Base-by-base conservation (phyloP, 2,888 invertebrate species). In the Diarsia dahlii region DNA sequence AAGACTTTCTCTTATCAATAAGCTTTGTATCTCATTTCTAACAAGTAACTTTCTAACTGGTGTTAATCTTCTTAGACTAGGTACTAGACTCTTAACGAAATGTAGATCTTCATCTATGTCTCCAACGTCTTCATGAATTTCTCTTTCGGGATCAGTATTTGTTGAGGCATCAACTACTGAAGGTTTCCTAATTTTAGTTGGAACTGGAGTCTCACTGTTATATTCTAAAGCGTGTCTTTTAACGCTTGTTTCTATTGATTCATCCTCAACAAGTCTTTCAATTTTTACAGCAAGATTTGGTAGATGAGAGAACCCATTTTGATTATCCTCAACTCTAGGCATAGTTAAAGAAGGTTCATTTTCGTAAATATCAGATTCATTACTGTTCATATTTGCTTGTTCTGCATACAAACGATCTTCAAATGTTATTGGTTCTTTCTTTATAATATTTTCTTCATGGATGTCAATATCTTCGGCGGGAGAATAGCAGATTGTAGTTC, bases 21-120 rank as follows among this genome's bases (percentile, higher is more conserved):
- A 75, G 45, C 39, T 89, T 58, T 90, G 90, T 52, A 90, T 89
- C 63, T 90, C 91, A 76, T 90, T 90, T 9, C 90, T 84, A 0
- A 90, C 89, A 56, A 90, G 74, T 18, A 90, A 63, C 48, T 90
- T 90, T 63, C 85, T 87, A 0, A 90, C 71, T 8, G 90, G 91
- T 64, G 79, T 89, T 63, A 90, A 68, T 56, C 81, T 89, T 48
- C 77, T 89, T 63, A 90, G 60, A 67, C 79, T 90, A 1, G 90
- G 90, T 0, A 90, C 89, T 64, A 90, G 76, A 52, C 91, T 89
- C 60, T 89, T 89, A 0, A 87, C 85, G 34, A 90, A 90, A 72
- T 86, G 77, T 23, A 89, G 68, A 50, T 90, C 89, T 60, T 89
- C 89, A 15, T 88, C 86, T 46, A 75, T 83, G 13, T 78, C 73